Conservation (phyloP, 2,113 vertebrate species). For the Rhinoderma darwinii region DNA sequence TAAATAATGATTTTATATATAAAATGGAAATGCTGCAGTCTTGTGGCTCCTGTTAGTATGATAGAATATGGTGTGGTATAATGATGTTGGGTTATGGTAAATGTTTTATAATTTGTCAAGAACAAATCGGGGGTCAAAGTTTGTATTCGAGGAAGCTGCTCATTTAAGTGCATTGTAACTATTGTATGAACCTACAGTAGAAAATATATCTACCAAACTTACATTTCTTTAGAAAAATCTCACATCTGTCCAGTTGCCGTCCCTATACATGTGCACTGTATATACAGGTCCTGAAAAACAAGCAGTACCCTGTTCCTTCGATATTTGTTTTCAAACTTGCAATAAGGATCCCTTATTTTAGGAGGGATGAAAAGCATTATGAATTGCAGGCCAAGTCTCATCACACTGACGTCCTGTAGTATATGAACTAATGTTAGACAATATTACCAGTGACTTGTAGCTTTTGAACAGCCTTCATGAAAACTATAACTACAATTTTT, state of each 20-base stretch:
- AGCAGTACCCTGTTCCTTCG: not conserved
- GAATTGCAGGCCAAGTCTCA: not conserved
- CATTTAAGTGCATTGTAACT: not conserved
- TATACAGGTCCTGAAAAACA: not conserved
- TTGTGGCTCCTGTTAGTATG: not conserved
- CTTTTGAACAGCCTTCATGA: not conserved
- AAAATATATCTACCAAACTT: not conserved
- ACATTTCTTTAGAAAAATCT: not conserved
- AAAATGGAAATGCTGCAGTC: conserved; percentile 37
- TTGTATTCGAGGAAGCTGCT: not conserved
- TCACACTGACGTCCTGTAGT: not conserved
- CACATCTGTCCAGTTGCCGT: not conserved
- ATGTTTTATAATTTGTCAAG: not conserved
- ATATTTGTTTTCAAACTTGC: not conserved
- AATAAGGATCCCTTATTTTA: not conserved
- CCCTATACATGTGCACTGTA: not conserved
- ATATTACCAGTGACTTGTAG: not conserved
- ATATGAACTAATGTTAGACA: not conserved
- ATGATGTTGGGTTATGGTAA: not conserved
- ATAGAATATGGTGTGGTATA: not conserved
- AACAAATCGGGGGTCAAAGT: not conserved
- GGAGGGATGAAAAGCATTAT: not conserved
- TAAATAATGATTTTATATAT: conserved; percentile 54
- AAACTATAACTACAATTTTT: not conserved
- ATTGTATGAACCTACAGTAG: not conserved